Evolutionary conservation across 2,888 invertebrate species (phyloP).

Genomic region (Lithophane ornitopus): DNA sequence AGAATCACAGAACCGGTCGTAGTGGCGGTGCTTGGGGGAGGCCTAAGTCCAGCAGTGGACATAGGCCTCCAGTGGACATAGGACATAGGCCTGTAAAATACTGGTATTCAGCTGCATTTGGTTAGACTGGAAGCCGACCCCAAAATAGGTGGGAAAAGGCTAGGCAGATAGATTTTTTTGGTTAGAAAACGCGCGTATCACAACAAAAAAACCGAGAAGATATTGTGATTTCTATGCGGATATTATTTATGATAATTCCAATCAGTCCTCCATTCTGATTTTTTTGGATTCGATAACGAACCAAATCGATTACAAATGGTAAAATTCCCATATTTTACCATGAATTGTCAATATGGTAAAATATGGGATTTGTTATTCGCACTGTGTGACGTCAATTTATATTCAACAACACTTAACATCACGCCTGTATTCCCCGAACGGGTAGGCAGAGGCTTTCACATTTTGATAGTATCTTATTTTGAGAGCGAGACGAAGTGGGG

Average conservation of each 20-base stretch:
- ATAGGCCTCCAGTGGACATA: too few species aligned
- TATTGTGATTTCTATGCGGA: background rate
- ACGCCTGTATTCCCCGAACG: background rate
- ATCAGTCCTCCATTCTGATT: background rate
- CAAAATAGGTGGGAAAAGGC: too few species aligned
- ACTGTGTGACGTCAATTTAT: background rate
- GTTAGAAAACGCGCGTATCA: background rate
- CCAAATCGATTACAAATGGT: background rate
- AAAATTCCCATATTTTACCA: background rate
- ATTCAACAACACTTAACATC: background rate
- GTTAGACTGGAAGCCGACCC: too few species aligned
- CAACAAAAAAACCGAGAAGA: background rate
- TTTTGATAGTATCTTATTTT: background rate
- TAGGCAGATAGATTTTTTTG: too few species aligned
- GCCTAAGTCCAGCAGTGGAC: too few species aligned
- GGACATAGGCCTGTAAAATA: too few species aligned
- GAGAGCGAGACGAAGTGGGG: too few species aligned
- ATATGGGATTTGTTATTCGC: background rate
- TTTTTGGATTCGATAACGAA: conserved; percentile 2
- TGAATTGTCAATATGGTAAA: too few species aligned
- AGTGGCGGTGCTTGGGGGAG: too few species aligned
- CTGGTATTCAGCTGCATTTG: too few species aligned
- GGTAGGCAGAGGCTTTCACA: background rate
- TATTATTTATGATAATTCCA: background rate
- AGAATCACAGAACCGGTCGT: too few species aligned